A percentile compares a stretch with the other conserved stretches of the same genome.
Conservation (phyloP, 2,888 invertebrate genomes). For the Ophraella communa region DNA sequence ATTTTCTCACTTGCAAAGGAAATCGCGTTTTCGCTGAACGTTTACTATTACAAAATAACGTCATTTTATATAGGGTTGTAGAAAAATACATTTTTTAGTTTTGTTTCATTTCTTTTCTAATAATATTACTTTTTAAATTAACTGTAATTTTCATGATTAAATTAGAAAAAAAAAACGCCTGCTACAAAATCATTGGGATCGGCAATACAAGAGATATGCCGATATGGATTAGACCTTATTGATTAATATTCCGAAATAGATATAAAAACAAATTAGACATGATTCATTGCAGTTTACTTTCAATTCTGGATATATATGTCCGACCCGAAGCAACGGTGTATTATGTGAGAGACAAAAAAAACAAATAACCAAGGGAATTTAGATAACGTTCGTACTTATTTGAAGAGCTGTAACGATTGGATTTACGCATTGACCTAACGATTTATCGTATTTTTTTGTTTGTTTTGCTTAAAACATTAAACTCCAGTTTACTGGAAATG, state of each 20-base stretch:
- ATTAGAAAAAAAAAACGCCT: background rate
- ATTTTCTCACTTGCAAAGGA: too few relatives aligned
- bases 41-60: too few relatives aligned
- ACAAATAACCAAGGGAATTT: background rate
- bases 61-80: too few relatives aligned
- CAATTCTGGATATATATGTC: background rate
- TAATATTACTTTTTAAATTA: too few relatives aligned
- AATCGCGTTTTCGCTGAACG: too few relatives aligned
- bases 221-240: background rate
- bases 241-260: background rate
- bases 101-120: too few relatives aligned
- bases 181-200: background rate
- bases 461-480: background rate
- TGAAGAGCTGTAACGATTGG: background rate
- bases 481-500: too few relatives aligned
- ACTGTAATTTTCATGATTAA: too few relatives aligned
- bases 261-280: slow-evolving; percentile 23
- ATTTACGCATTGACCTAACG: background rate
- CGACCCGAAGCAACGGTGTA: background rate
- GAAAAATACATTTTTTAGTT: too few relatives aligned
- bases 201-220: background rate
- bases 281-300: slow-evolving; percentile 19
- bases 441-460: too few relatives aligned
- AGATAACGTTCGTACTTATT: background rate
- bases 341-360: background rate